Evolutionary conservation across 2,888 invertebrate genomes (phyloP), one percentile per base, ranked within the genome.

Genomic region (Trichogramma evanescens): DNA sequence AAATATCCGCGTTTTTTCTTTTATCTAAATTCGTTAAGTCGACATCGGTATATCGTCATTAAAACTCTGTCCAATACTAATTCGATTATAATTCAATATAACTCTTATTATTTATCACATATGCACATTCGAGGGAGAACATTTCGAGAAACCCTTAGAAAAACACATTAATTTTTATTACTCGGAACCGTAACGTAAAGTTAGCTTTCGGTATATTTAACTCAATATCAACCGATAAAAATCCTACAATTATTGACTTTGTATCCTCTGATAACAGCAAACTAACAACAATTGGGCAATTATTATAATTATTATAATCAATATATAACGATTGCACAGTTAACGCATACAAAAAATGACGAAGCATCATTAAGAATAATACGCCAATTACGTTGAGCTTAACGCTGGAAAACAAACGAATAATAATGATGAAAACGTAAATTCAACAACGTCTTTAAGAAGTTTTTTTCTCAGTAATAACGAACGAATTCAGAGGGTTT

Each of bases 261-360:
- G 66, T 65, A 72, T 71, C 72, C 72, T 72, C 71, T 72, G 72
- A 69, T 71, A 72, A 72, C 70, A 70, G 71, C 62, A 67, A 69
- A 73, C 68, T 70, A 72, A 67, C 67, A 70, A 72, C 71, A 72
- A 67, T 65, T 62, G 66, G 62, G 38, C 63, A 65, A 68, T 65
- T 58, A 59, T 42, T 49, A 63, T 59, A 65, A 66, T 61, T 62
- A 26, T 66, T 63, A 66, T 26, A 26, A 26, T 26, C 26, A 26
- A 26, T 26, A 26, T 26, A 26, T 26, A 26, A 26, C 26, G 26
- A 26, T 26, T 26, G 26, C 26, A 26, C 26, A 26, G 26, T 26
- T 26, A 26, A 26, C 26, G 26, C 3, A 26, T 26, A 26, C 26
- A 26, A 26, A 26, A 2, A 26, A 26, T 26, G 26, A 26, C 26